phyloP scores from a whole-genome alignment of 1,140 invertebrate species.

The Neodiprion lecontei region DNA sequence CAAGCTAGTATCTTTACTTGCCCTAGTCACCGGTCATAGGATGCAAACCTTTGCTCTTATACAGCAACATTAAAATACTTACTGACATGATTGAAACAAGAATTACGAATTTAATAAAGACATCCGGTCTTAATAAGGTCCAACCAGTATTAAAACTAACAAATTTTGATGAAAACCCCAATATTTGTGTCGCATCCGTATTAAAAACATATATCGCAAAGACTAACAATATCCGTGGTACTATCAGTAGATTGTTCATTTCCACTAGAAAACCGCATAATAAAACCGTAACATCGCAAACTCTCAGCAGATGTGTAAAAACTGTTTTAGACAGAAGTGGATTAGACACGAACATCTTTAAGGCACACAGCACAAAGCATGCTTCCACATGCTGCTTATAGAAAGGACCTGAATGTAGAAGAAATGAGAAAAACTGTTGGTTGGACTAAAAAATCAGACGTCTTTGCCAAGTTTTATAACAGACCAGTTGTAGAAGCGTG shows the following conservation, averaged over 20 bases:
- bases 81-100: slow-evolving; percentile 23
- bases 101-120: slow-evolving; percentile 27
- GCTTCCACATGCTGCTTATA: slow-evolving; percentile 33
- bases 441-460: slow-evolving; percentile 32
- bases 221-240: slow-evolving; percentile 13
- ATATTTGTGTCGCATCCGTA: slow-evolving; percentile 23
- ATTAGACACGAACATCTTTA: slow-evolving; percentile 34
- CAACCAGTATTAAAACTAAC: slow-evolving; percentile 25
- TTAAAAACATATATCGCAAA: slow-evolving; percentile 22
- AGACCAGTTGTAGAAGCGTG: slow-evolving; percentile 26
- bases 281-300: slow-evolving; percentile 30
- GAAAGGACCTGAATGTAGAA: slow-evolving; percentile 32
- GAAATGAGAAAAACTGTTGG: slow-evolving; percentile 32
- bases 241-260: slow-evolving; percentile 28
- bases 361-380: slow-evolving; percentile 33
- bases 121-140: slow-evolving; percentile 18
- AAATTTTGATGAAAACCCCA: slow-evolving; percentile 16
- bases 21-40: slow-evolving; percentile 50
- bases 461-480: slow-evolving; percentile 38
- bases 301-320: slow-evolving; percentile 39
- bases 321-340: slow-evolving; percentile 26
- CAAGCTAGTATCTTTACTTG: slow-evolving; percentile 67
- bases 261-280: slow-evolving; percentile 32
- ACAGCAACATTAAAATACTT: slow-evolving; percentile 22
- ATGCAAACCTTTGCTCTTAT: slow-evolving; percentile 36